Evolutionary conservation across 2,888 invertebrate genomes (phyloP), one percentile per base, ranked within the genome.

Genomic region (Amiota mariae): DNA sequence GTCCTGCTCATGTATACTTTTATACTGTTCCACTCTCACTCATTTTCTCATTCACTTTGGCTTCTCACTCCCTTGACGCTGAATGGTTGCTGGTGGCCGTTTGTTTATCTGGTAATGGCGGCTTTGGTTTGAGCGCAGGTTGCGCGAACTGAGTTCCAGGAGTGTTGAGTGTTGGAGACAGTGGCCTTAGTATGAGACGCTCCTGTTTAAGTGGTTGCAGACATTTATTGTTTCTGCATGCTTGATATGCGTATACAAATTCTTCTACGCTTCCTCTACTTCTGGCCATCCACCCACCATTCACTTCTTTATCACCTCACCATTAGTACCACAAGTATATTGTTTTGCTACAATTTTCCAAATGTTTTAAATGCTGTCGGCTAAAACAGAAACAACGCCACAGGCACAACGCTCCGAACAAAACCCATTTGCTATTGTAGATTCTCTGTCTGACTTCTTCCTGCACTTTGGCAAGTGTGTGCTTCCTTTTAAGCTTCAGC

Each of bases 161-260:
- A 46, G 46, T 64, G 64, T 36, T 36, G 36, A 36, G 36, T 36
- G 36, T 36, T 36, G 36, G 36, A 36, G 36, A 6, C 36, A 54
- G 18, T 15, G 56, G 24, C 20, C 11, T 57, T n/a, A 49, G 71
- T 54, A n/a, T 64, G 71, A 51, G 71, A 36, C 24, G 64, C 36
- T 72, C 64, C 51, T 64, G 71, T 51, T 72, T 72, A 72, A 72
- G 71, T 72, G 71, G 64, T 72, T 72, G 64, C 71, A 72, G 63
- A 64, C 71, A 57, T 72, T 72, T 64, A 72, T 64, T 63, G 63
- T 72, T 36, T 64, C 51, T 24, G 24, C 64, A 47, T 51, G 54
- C 71, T 72, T 61, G 61, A 54, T 47, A 72, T 64, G 70, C 70
- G 48, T 70, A n/a, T 13, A 36, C 64, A 12, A 63, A 24, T 18